phyloP scores from a whole-genome alignment of 1,140 invertebrate species.

The Ostrea edulis region DNA sequence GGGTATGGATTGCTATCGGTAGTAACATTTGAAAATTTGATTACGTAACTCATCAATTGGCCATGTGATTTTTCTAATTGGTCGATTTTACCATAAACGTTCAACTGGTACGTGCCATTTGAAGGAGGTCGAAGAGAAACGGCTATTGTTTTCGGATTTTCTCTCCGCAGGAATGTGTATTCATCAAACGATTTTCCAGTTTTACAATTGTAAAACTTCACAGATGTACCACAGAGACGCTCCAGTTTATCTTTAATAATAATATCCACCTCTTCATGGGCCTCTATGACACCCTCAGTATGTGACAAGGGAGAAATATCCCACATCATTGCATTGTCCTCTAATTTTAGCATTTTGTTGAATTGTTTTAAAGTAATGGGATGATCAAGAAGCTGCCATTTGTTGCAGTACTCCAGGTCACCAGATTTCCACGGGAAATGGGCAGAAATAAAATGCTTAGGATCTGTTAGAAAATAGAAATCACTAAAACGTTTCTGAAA shows the following conservation, averaged over 20 bases:
- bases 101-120: neutral
- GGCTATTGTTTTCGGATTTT: neutral
- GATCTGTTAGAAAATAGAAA: conserved; percentile 81
- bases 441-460: conserved; percentile 79
- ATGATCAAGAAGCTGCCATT: conserved; percentile 62
- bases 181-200: neutral
- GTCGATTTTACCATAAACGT: conserved; percentile 14
- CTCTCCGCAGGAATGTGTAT: neutral
- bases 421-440: conserved; percentile 80
- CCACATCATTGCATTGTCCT: neutral
- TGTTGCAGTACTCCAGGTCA: conserved; percentile 59
- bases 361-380: conserved; percentile 60
- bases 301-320: conserved; percentile 36
- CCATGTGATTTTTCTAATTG: too few relatives aligned
- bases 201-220: neutral
- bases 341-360: conserved; percentile 47
- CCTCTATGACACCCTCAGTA: conserved; percentile 30
- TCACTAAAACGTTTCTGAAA: conserved; percentile 65
- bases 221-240: neutral
- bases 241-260: conserved; percentile 11
- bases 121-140: neutral
- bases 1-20: neutral
- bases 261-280: neutral
- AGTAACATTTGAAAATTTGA: neutral
- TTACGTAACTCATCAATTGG: neutral